Evolutionary conservation across 2,888 invertebrate species (phyloP).

Genomic region (Physocephala rufipes): DNA sequence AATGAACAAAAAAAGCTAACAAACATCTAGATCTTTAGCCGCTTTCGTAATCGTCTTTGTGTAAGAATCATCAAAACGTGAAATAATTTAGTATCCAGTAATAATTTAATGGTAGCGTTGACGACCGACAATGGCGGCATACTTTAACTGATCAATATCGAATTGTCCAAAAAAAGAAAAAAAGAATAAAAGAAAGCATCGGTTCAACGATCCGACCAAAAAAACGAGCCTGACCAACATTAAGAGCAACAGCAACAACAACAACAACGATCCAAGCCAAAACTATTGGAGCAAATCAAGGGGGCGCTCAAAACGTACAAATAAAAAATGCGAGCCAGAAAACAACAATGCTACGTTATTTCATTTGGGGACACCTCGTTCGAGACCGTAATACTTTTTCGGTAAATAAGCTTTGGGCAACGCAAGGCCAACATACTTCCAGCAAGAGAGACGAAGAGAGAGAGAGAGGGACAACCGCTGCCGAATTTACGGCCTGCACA

Average conservation of each 20-base stretch:
- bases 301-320: slow-evolving; percentile 40
- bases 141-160: slow-evolving; percentile 14
- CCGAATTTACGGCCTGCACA: neutral
- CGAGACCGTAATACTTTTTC: slow-evolving; percentile 16
- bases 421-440: neutral
- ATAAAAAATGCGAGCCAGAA: neutral
- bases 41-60: slow-evolving; percentile 11
- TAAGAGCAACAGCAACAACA: neutral
- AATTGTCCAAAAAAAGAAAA: neutral
- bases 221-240: neutral
- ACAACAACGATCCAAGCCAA: slow-evolving; percentile 18
- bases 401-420: slow-evolving; percentile 22
- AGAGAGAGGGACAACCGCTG: too few species aligned
- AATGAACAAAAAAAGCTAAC: slow-evolving; percentile 1
- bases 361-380: slow-evolving; percentile 46
- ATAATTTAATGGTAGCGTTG: slow-evolving; percentile 33
- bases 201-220: slow-evolving; percentile 12
- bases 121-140: slow-evolving; percentile 32
- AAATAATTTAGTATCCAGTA: slow-evolving; percentile 36
- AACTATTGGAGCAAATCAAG: slow-evolving; percentile 44
- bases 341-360: slow-evolving; percentile 35
- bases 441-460: neutral
- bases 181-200: slow-evolving; percentile 14
- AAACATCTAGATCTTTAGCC: slow-evolving; percentile 21
- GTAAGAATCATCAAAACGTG: neutral